Percentiles rank a stretch among this genome's conserved stretches.
These are phyloP conservation scores for Amphipyra tragopoginis DNA, from an alignment of 2,888 invertebrate species.

Conservation along the genomic window DNA sequence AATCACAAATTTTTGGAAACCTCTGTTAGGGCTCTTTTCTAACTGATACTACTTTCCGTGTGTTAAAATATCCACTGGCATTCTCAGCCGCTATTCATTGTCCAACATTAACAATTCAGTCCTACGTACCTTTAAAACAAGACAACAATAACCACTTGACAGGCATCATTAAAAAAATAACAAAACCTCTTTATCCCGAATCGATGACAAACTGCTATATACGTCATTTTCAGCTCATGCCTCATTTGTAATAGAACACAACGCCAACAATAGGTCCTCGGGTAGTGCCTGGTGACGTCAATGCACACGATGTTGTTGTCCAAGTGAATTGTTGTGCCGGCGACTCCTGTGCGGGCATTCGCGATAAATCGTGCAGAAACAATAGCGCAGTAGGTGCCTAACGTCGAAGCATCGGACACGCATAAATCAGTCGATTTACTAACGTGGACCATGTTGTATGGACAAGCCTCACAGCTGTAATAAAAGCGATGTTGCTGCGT, in stretches of 20 bases:
- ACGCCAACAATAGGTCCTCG: conserved; percentile 60
- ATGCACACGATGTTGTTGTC: conserved; percentile 72
- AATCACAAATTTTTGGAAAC: too few species aligned
- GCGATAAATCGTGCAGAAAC: conserved; percentile 86
- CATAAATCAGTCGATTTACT: conserved; percentile 82
- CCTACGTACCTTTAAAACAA: too few species aligned
- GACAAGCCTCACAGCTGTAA: conserved; percentile 67
- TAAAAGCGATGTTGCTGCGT: conserved; percentile 48
- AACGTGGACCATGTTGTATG: conserved; percentile 75
- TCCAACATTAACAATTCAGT: too few species aligned
- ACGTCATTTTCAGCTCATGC: conserved; percentile 70
- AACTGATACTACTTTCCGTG: too few species aligned
- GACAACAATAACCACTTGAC: not conserved
- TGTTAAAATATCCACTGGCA: too few species aligned
- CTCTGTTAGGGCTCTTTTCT: too few species aligned
- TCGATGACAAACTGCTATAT: conserved; percentile 55
- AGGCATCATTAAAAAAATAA: conserved; percentile 42
- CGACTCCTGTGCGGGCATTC: conserved; percentile 66
- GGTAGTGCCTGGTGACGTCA: conserved; percentile 68
- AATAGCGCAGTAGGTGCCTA: conserved; percentile 79
- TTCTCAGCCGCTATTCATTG: too few species aligned
- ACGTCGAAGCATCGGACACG: conserved; percentile 73
- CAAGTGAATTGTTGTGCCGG: conserved; percentile 80
- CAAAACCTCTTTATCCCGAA: conserved; percentile 45
- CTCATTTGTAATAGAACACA: conserved; percentile 78